Evolutionary conservation across 2,113 vertebrate species (phyloP).

Genomic region (Porphyrio hochstetteri): DNA sequence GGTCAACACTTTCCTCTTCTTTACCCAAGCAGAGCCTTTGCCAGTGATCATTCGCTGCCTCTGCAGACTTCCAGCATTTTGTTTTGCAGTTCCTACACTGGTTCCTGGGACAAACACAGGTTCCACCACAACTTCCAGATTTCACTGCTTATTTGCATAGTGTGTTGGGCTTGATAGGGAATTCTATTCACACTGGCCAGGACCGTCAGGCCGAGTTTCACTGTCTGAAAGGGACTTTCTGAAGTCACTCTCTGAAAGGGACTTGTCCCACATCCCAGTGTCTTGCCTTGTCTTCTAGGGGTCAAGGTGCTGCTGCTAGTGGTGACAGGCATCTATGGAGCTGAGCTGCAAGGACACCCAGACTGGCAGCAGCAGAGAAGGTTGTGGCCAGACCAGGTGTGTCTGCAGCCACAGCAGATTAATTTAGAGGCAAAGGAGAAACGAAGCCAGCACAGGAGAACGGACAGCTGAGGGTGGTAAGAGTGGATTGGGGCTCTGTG

Average conservation of each 20-base stretch:
- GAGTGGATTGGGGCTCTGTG: neutral
- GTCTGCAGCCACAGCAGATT: neutral
- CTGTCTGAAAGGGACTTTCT: neutral
- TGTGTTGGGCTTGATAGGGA: neutral
- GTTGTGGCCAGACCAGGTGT: neutral
- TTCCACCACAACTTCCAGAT: neutral
- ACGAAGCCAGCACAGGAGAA: neutral
- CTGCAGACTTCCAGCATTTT: neutral
- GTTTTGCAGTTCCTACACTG: neutral
- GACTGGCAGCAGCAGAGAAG: neutral
- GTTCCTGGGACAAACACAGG: neutral
- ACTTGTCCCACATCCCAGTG: neutral
- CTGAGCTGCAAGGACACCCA: neutral
- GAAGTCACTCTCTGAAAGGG: neutral
- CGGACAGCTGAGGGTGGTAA: neutral
- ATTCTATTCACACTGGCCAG: neutral
- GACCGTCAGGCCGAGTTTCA: neutral
- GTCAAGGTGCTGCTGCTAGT: neutral
- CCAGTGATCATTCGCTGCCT: neutral
- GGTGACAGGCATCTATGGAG: neutral
- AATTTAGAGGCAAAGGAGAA: neutral
- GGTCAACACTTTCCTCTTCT: neutral
- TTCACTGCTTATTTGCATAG: neutral
- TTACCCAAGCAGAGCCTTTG: neutral
- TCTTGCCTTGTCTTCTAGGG: neutral